Evolutionary conservation across 1,140 invertebrate genomes (phyloP), one percentile per base, ranked within the genome.

Genomic region (Zaprionus vittiger): DNA sequence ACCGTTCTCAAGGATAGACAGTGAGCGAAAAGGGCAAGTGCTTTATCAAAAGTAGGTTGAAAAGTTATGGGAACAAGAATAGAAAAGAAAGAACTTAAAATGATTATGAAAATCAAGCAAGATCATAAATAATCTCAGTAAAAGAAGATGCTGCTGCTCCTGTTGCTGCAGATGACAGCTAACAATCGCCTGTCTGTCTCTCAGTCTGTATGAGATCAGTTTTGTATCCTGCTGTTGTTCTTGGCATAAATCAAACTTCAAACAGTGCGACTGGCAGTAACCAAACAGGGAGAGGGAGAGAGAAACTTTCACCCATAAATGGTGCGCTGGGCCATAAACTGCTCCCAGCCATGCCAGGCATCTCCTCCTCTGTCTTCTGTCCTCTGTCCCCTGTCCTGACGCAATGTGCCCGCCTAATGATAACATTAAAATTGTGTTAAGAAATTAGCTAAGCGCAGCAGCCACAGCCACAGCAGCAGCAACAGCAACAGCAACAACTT

Each of bases 361-460:
- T 31, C 28, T 31, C 6, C 31, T 31, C 9, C 31, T 59, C 6
- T 26, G 24, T 26, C 20, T n/a, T 31, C 56, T 20, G 34, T 59
- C 22, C 15, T n/a, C 20, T 38, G 12, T n/a, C 9, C 17, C 34
- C 54, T 74, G 83, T 77, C 41, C 7, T 84, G 69, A 84, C 75
- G 78, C 75, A 84, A 79, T 89, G 81, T 47, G 41, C n/a, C 69
- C 81, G 84, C 62, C 82, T 90, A 90, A 90, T 90, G 85, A 90
- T 90, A 90, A 91, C 85, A 90, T 90, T 90, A 90, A 85, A 90
- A 90, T 90, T 90, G 85, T 90, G 85, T 90, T 90, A 90, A 90
- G 85, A 90, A 90, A 90, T 90, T 90, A 90, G 85, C 81, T 73
- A 56, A 79, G 57, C 20, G 70, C 72, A 57, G 52, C 47, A 47